phyloP scores from a whole-genome alignment of 2,113 vertebrate genomes.

The Coturnix japonica region DNA sequence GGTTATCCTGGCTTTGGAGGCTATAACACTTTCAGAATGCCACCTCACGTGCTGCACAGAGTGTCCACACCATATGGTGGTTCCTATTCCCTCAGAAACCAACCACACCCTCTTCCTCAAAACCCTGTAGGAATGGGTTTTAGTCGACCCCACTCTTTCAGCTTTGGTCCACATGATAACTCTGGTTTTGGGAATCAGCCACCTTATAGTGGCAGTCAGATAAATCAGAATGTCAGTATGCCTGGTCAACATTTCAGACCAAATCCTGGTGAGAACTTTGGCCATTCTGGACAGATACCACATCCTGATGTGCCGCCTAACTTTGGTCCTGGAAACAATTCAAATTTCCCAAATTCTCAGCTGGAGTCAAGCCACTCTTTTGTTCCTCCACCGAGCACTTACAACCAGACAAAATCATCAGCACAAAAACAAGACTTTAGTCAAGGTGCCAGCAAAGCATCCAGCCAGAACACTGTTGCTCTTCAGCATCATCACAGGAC shows the following conservation, averaged over 20 bases:
- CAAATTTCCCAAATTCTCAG: conserved; percentile 71
- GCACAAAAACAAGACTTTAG: conserved; percentile 77
- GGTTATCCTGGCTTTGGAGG: conserved; percentile 79
- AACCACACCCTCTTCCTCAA: conserved; percentile 82
- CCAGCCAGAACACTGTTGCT: conserved; percentile 63
- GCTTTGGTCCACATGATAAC: conserved; percentile 78
- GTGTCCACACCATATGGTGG: conserved; percentile 78
- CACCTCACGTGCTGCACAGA: conserved; percentile 79
- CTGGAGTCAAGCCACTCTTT: conserved; percentile 78
- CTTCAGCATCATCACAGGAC: conserved; percentile 76
- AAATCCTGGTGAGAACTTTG: conserved; percentile 77
- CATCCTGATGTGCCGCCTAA: conserved; percentile 72
- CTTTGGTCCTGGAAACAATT: conserved; percentile 76
- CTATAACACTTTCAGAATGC: conserved; percentile 83
- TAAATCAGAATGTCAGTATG: conserved; percentile 74
- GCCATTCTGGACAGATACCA: conserved; percentile 73
- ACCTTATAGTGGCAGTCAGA: conserved; percentile 66
- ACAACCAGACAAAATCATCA: conserved; percentile 71
- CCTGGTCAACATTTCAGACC: conserved; percentile 81
- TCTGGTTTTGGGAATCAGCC: conserved; percentile 74
- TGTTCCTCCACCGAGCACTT: conserved; percentile 71
- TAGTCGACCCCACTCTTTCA: conserved; percentile 78
- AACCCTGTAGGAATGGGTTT: conserved; percentile 80
- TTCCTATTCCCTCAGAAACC: conserved; percentile 81
- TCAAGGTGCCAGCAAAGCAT: conserved; percentile 72